phyloP scores from a whole-genome alignment of 2,113 vertebrate genomes.

The Cephalopholis sonnerati region DNA sequence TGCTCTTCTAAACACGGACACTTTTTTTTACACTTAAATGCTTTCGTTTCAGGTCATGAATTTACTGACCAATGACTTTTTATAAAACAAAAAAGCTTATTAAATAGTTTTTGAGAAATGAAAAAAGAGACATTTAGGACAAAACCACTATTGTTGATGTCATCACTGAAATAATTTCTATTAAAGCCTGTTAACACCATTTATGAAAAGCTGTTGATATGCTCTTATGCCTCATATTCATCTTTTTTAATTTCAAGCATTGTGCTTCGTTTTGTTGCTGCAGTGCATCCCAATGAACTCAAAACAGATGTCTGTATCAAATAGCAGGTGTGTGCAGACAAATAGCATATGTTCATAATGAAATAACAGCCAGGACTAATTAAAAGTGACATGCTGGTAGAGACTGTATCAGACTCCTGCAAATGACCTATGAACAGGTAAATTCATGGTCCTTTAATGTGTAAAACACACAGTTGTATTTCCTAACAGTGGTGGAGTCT shows the following conservation, averaged over 20 bases:
- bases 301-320: constrained; percentile 26
- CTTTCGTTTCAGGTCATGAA: background rate
- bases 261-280: background rate
- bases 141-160: too few relatives aligned
- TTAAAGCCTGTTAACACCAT: background rate
- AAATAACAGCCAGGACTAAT: background rate
- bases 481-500: background rate
- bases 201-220: background rate
- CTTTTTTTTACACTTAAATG: background rate
- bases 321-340: constrained; percentile 34
- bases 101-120: background rate
- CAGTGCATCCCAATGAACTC: background rate
- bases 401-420: background rate
- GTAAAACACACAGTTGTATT: background rate
- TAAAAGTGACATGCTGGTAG: background rate
- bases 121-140: too few relatives aligned
- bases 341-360: constrained; percentile 12
- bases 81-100: background rate
- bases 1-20: background rate
- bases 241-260: constrained; percentile 7
- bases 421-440: background rate
- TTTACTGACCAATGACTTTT: background rate
- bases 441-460: background rate
- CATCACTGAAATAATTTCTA: too few relatives aligned
- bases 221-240: constrained; percentile 2